Percentiles rank a stretch among this genome's conserved stretches.
Evolutionary conservation across 2,888 invertebrate species (phyloP).

Genomic region (Nymphalis c-album): DNA sequence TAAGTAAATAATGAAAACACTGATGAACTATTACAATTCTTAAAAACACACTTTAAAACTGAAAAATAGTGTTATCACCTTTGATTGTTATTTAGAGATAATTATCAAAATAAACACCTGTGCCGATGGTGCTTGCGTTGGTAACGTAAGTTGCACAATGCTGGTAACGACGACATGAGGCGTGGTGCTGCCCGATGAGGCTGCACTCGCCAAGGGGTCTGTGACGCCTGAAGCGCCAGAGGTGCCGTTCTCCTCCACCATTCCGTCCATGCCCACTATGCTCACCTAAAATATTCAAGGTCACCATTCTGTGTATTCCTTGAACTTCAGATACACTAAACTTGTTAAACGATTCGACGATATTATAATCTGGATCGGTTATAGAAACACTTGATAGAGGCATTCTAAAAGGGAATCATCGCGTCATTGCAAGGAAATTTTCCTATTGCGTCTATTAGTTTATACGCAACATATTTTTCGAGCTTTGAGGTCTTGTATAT

Average conservation of each 20-base stretch:
- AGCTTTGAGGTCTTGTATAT: slow-evolving; percentile 46
- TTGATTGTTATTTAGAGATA: slow-evolving; percentile 14
- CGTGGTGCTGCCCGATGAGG: slow-evolving; percentile 56
- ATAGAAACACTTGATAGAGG: slow-evolving; percentile 55
- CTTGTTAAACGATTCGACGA: slow-evolving; percentile 49
- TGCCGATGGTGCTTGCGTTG: slow-evolving; percentile 83
- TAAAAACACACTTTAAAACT: slow-evolving; percentile 5
- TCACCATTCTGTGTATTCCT: slow-evolving; percentile 75
- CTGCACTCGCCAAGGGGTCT: slow-evolving; percentile 65
- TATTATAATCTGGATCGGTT: slow-evolving; percentile 49
- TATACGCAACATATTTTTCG: slow-evolving; percentile 62
- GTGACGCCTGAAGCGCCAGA: slow-evolving; percentile 66
- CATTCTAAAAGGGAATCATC: slow-evolving; percentile 70
- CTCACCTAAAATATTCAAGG: slow-evolving; percentile 85
- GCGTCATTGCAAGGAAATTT: slow-evolving; percentile 69
- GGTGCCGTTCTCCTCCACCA: slow-evolving; percentile 94
- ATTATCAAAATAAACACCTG: slow-evolving; percentile 79
- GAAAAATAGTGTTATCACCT: slow-evolving; percentile 12
- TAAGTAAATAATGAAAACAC: too few relatives aligned
- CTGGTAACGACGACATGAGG: slow-evolving; percentile 84
- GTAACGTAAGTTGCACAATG: slow-evolving; percentile 93
- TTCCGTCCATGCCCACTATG: slow-evolving; percentile 90
- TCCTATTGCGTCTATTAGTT: slow-evolving; percentile 71
- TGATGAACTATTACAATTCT: background rate
- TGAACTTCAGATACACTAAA: slow-evolving; percentile 55